phyloP scores from a whole-genome alignment of 2,888 invertebrate genomes.

The Plagodis dolabraria region DNA sequence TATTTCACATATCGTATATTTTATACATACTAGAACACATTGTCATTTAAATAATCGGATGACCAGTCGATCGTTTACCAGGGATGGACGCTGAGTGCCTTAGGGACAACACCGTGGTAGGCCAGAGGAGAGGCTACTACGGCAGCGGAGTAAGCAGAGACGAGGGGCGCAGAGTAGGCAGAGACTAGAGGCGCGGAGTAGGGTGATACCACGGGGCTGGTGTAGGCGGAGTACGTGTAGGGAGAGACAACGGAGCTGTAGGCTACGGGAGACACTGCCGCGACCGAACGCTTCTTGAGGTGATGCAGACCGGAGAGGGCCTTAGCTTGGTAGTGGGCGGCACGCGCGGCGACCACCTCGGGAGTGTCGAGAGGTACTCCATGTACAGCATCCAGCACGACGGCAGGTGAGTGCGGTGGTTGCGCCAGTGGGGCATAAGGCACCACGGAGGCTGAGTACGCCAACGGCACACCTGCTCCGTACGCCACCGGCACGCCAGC shows the following conservation, averaged over 20 bases:
- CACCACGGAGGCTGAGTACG: constrained; percentile 39
- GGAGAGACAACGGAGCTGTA: constrained; percentile 43
- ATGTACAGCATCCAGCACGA: constrained; percentile 70
- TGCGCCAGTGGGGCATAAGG: constrained; percentile 52
- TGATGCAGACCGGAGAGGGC: constrained; percentile 70
- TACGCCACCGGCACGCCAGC: constrained; percentile 42
- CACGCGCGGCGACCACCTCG: constrained; percentile 78
- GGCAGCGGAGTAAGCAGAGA: constrained; percentile 37
- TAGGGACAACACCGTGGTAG: constrained; percentile 43
- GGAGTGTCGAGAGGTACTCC: constrained; percentile 81
- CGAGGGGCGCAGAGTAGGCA: constrained; percentile 21
- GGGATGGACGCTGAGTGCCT: constrained; percentile 50
- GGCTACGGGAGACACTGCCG: constrained; percentile 48
- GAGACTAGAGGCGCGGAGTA: constrained; percentile 30
- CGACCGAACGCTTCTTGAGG: constrained; percentile 68
- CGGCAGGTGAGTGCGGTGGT: constrained; percentile 72
- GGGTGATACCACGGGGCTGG: constrained; percentile 26
- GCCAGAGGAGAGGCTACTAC: constrained; percentile 39
- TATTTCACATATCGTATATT: too few relatives aligned
- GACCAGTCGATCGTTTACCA: constrained; percentile 33
- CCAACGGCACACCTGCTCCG: constrained; percentile 40
- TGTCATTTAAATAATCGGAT: background rate
- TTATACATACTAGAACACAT: too few relatives aligned
- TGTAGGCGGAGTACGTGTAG: constrained; percentile 37
- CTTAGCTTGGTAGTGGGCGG: constrained; percentile 76